phyloP scores from a whole-genome alignment of 2,888 invertebrate genomes.

The Xylota sylvarum region DNA sequence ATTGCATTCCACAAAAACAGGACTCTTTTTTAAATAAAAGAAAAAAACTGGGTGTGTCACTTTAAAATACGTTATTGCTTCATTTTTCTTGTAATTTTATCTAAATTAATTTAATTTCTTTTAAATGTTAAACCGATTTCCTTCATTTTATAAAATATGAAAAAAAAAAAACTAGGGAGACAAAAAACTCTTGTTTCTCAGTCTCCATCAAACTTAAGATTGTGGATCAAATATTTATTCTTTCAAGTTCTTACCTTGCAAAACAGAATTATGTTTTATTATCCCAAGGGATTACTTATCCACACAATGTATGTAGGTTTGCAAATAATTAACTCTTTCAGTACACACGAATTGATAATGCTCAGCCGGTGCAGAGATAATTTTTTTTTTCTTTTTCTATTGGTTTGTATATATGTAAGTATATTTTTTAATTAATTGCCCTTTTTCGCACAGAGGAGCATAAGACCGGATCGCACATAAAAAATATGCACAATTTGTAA shows the following conservation, averaged over 20 bases:
- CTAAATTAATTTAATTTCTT: too few relatives aligned
- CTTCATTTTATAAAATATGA: too few relatives aligned
- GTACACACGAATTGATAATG: constrained; percentile 19
- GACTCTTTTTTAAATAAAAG: too few relatives aligned
- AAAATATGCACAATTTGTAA: constrained; percentile 68
- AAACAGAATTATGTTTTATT: constrained; percentile 1
- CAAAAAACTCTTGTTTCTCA: too few relatives aligned
- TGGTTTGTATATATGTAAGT: neutral
- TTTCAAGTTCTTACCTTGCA: constrained; percentile 30
- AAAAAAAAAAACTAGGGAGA: too few relatives aligned
- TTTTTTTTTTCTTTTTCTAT: neutral
- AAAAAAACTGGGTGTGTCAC: too few relatives aligned
- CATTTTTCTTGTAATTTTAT: too few relatives aligned
- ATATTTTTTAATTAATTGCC: constrained; percentile 32
- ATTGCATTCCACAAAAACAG: too few relatives aligned
- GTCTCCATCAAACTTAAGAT: too few relatives aligned
- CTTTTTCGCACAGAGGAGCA: constrained; percentile 26
- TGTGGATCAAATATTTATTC: neutral
- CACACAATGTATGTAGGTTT: constrained; percentile 44
- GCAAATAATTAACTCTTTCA: constrained; percentile 38
- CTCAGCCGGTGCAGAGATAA: constrained; percentile 7
- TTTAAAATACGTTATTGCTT: too few relatives aligned
- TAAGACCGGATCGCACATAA: constrained; percentile 29
- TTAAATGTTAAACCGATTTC: too few relatives aligned
- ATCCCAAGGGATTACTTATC: constrained; percentile 66